Conservation (phyloP, 2,888 invertebrate genomes). For the Chalcosyrphus nemorum region DNA sequence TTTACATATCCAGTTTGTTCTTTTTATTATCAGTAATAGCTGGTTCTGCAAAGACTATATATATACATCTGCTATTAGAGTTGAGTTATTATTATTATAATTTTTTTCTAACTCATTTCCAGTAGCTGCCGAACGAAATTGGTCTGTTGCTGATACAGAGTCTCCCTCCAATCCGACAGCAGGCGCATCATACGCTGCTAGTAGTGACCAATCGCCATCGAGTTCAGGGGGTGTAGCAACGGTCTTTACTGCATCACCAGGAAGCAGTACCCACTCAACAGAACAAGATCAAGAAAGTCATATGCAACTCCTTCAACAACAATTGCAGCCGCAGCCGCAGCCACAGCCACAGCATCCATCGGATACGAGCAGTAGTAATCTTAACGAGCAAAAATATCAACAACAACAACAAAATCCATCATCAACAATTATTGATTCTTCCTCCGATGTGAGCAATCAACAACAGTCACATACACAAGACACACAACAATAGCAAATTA, state of each 20-base stretch:
- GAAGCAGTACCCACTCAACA: slow-evolving; percentile 52
- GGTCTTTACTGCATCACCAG: slow-evolving; percentile 44
- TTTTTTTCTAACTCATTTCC: slow-evolving; percentile 16
- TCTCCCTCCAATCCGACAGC: slow-evolving; percentile 65
- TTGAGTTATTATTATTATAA: not conserved
- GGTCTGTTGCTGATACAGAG: slow-evolving; percentile 70
- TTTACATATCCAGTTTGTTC: slow-evolving; percentile 15
- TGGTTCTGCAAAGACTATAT: not conserved
- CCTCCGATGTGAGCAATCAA: slow-evolving; percentile 46
- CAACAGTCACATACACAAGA: slow-evolving; percentile 52
- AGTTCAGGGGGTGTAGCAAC: slow-evolving; percentile 43
- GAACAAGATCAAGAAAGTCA: slow-evolving; percentile 54
- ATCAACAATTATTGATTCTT: slow-evolving; percentile 39
- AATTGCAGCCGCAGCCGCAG: slow-evolving; percentile 33
- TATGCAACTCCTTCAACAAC: slow-evolving; percentile 38
- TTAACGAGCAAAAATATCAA: slow-evolving; percentile 55
- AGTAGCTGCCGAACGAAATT: slow-evolving; percentile 67
- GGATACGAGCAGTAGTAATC: slow-evolving; percentile 51
- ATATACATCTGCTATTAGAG: not conserved
- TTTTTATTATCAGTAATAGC: slow-evolving; percentile 6
- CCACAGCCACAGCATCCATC: slow-evolving; percentile 42
- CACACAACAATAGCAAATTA: slow-evolving; percentile 69
- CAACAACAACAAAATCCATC: slow-evolving; percentile 60
- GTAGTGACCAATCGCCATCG: slow-evolving; percentile 54
- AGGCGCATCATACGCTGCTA: slow-evolving; percentile 28